A percentile compares a stretch with the other conserved stretches of the same genome.
These are phyloP conservation scores for Coccyzus lansbergi DNA, from an alignment of 2,797 vertebrate genomes.

Conservation along the genomic window DNA sequence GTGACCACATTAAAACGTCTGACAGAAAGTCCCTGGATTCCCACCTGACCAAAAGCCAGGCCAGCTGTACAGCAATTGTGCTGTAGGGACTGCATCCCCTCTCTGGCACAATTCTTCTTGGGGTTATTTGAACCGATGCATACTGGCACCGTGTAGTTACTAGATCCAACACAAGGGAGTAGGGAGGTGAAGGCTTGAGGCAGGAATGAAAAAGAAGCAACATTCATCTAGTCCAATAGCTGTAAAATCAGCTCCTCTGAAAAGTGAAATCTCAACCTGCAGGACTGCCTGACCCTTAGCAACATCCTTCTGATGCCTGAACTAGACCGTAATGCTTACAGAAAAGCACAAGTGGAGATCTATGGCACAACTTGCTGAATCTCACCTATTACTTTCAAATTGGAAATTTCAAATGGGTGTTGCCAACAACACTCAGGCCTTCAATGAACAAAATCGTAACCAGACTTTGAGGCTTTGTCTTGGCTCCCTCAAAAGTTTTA, in stretches of 20 bases:
- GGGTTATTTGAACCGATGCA: background rate
- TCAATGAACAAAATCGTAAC: background rate
- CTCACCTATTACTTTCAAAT: background rate
- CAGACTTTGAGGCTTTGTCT: background rate
- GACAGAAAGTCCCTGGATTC: background rate
- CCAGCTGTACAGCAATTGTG: accelerated
- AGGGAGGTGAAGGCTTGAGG: background rate
- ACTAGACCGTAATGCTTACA: background rate
- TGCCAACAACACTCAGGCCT: background rate
- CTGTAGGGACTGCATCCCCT: background rate
- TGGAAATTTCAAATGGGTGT: background rate
- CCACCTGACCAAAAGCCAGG: background rate
- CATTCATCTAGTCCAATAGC: background rate
- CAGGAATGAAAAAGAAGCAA: background rate
- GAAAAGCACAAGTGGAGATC: background rate
- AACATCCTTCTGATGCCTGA: background rate
- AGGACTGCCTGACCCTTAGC: background rate
- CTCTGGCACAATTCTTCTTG: background rate
- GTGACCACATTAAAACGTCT: background rate
- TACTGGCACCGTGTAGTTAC: background rate
- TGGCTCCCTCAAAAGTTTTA: background rate
- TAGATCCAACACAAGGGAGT: background rate
- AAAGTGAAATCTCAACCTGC: background rate
- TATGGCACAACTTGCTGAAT: background rate
- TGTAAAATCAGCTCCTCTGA: background rate